These are phyloP conservation scores for Pemphredon lugubris DNA, from an alignment of 2,888 invertebrate genomes.

Conservation along the genomic window DNA sequence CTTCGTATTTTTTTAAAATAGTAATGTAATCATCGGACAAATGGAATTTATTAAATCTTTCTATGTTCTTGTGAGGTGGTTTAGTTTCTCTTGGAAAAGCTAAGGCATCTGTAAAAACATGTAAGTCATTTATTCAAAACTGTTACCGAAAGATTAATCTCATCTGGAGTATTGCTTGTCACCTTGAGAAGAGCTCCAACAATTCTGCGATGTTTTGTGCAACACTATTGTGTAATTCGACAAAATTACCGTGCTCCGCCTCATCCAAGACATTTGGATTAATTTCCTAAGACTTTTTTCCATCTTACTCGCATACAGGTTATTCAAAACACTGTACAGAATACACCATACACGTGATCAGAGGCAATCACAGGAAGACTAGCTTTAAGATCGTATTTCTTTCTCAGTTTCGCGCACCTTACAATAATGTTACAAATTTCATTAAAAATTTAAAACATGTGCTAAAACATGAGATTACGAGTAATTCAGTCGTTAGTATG, in stretches of 20 bases:
- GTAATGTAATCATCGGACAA: background rate
- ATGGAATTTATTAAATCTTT: background rate
- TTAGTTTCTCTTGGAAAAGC: background rate
- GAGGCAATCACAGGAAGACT: no score
- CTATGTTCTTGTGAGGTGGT: background rate
- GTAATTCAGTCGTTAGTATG: no score
- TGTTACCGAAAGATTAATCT: no score
- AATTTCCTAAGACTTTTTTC: constrained; percentile 8
- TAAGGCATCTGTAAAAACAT: constrained; percentile 18
- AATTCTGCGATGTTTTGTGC: constrained; percentile 1
- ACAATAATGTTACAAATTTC: no score
- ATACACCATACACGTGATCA: no score
- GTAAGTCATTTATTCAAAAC: background rate
- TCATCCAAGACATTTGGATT: constrained; percentile 2
- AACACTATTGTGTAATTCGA: constrained; percentile 21
- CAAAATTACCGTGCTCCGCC: background rate
- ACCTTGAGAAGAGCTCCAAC: constrained; percentile 21
- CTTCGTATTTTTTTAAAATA: background rate
- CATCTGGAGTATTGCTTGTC: background rate
- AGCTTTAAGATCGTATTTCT: no score
- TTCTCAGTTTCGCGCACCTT: no score
- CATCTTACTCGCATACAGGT: constrained; percentile 21
- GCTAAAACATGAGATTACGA: no score
- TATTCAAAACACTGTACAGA: no score
- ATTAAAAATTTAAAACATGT: no score